Evolutionary conservation across 2,888 invertebrate species (phyloP).

Genomic region (Athalia cordata): DNA sequence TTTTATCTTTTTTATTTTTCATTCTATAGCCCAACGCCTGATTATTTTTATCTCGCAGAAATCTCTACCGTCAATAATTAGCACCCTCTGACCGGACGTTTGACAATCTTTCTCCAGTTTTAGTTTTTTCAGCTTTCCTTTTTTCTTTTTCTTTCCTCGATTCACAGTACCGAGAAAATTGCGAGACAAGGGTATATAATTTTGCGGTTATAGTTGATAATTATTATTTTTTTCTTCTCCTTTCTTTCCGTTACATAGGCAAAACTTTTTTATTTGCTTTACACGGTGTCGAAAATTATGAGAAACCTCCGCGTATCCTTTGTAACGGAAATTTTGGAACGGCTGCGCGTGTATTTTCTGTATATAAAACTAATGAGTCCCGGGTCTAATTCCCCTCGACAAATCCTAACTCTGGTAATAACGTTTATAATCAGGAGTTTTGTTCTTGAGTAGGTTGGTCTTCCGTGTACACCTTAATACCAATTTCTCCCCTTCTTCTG

Average conservation of each 20-base stretch:
- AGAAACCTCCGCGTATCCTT: no score
- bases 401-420: constrained; percentile 63
- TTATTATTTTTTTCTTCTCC: background rate
- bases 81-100: no score
- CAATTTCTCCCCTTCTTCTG: constrained; percentile 13
- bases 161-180: background rate
- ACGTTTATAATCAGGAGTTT: constrained; percentile 67
- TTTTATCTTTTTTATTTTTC: no score
- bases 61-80: no score
- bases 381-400: constrained; percentile 51
- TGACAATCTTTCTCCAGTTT: background rate
- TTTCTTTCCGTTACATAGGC: no score
- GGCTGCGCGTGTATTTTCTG: background rate
- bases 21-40: no score
- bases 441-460: constrained; percentile 48
- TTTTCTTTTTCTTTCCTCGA: background rate
- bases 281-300: no score
- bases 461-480: background rate
- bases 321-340: background rate
- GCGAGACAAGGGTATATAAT: background rate
- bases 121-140: background rate
- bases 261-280: no score
- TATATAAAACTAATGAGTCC: constrained; percentile 30
- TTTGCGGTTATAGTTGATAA: background rate
- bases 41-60: no score